These are phyloP conservation scores for Lycopodina hypogea DNA, from an alignment of 37 sponge, comb jelly and placozoan species.

Conservation along the genomic window DNA sequence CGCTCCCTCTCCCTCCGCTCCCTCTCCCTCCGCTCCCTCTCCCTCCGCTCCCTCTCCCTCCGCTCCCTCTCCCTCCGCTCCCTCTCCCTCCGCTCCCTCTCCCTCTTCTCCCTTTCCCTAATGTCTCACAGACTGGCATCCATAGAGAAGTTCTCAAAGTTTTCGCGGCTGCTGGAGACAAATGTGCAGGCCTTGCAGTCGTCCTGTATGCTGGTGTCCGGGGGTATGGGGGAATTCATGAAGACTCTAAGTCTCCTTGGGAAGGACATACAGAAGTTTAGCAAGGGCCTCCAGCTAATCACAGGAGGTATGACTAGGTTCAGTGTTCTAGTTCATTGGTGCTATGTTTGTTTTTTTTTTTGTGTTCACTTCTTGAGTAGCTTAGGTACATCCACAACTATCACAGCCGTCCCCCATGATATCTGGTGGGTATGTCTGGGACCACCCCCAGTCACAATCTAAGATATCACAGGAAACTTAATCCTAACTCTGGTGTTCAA, in stretches of 20 bases:
- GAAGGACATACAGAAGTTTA: slow-evolving; percentile 45
- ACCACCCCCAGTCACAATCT: too few species aligned
- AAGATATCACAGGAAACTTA: too few species aligned
- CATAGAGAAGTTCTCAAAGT: slow-evolving; percentile 66
- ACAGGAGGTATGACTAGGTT: background rate
- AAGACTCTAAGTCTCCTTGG: slow-evolving; percentile 28
- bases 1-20: too few species aligned
- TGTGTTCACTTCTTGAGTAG: too few species aligned
- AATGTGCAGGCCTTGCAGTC: slow-evolving; percentile 44
- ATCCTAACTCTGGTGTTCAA: too few species aligned
- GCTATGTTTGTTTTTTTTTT: background rate
- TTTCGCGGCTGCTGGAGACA: slow-evolving; percentile 42
- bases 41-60: too few species aligned
- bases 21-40: too few species aligned
- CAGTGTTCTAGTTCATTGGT: too few species aligned
- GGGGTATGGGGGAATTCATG: slow-evolving; percentile 20
- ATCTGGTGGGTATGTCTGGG: too few species aligned
- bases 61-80: slow-evolving; percentile 11
- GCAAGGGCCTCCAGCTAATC: slow-evolving; percentile 40
- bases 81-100: background rate
- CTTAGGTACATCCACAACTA: too few species aligned
- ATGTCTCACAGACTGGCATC: slow-evolving; percentile 39
- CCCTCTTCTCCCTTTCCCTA: background rate
- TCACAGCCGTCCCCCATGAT: too few species aligned
- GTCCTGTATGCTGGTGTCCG: slow-evolving; percentile 31